These are phyloP conservation scores for Hippolais icterina DNA, from an alignment of 2,113 vertebrate genomes.

Conservation along the genomic window DNA sequence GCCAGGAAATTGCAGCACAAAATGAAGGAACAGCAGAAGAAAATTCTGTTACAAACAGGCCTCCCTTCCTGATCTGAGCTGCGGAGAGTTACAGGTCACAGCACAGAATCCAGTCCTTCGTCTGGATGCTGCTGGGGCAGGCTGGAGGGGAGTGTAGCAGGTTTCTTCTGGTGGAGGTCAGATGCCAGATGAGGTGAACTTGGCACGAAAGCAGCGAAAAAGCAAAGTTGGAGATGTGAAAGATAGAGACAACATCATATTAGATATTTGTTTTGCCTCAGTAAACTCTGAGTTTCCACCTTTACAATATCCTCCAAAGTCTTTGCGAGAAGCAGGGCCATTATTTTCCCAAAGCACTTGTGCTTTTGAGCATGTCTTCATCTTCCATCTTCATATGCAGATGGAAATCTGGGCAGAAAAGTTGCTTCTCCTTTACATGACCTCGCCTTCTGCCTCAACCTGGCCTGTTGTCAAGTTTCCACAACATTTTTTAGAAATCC, in stretches of 20 bases:
- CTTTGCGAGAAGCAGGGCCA: not conserved
- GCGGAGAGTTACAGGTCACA: not conserved
- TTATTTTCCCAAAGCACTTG: not conserved
- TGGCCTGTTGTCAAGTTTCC: not conserved
- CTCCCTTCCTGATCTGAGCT: not conserved
- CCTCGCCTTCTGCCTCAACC: not conserved
- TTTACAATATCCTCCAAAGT: not conserved
- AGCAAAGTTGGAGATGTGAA: not conserved
- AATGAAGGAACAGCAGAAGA: constrained; percentile 1
- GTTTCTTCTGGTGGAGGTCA: not conserved
- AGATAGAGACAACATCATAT: not conserved
- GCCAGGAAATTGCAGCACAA: constrained; percentile 40
- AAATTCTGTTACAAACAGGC: not conserved
- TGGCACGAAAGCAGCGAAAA: not conserved
- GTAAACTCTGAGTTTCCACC: not conserved
- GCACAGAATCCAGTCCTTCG: not conserved
- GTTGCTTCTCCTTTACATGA: not conserved
- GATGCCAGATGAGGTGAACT: not conserved
- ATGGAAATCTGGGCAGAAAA: not conserved
- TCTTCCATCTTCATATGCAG: not conserved
- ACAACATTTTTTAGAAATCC: not conserved
- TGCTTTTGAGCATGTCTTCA: not conserved
- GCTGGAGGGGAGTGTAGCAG: not conserved
- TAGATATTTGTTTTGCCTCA: not conserved
- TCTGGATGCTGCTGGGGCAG: not conserved